Evolutionary conservation across 2,797 vertebrate genomes (phyloP).

Genomic region (Philypnodon macrostomus): DNA sequence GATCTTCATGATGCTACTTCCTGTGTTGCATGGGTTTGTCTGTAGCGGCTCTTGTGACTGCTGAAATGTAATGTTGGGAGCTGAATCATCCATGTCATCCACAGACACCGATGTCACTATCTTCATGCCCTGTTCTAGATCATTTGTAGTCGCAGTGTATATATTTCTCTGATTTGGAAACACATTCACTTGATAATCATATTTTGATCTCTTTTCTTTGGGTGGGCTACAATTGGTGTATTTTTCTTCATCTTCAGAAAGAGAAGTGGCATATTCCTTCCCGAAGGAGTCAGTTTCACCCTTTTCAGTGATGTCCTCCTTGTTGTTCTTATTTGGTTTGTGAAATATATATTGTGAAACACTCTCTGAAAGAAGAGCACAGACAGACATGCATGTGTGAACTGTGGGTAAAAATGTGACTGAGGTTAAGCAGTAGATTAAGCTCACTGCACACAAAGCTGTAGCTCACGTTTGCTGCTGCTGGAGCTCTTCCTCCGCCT

Average conservation of each 20-base stretch:
- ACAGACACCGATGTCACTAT: slow-evolving; percentile 73
- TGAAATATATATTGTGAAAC: slow-evolving; percentile 49
- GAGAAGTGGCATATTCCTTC: slow-evolving; percentile 51
- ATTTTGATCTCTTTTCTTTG: slow-evolving; percentile 63
- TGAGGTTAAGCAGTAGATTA: slow-evolving; percentile 62
- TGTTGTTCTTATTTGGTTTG: slow-evolving; percentile 56
- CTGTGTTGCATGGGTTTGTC: slow-evolving; percentile 31
- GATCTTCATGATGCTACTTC: slow-evolving; percentile 69
- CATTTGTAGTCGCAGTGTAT: slow-evolving; percentile 33
- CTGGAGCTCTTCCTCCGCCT: slow-evolving; percentile 81
- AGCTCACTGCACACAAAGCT: slow-evolving; percentile 20
- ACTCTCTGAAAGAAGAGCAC: slow-evolving; percentile 56
- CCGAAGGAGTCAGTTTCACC: slow-evolving; percentile 61
- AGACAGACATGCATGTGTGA: background rate
- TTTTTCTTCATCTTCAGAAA: slow-evolving; percentile 65
- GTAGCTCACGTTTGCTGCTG: slow-evolving; percentile 83
- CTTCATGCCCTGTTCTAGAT: slow-evolving; percentile 62
- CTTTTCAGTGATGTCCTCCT: slow-evolving; percentile 63
- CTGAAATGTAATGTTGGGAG: slow-evolving; percentile 66
- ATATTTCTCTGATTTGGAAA: slow-evolving; percentile 49
- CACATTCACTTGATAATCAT: slow-evolving; percentile 38
- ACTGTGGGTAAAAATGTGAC: slow-evolving; percentile 50
- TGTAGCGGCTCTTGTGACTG: slow-evolving; percentile 47
- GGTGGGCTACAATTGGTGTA: slow-evolving; percentile 29
- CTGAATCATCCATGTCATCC: slow-evolving; percentile 53